Conservation (phyloP, 1,140 invertebrate species). For the Euwallacea fornicatus region DNA sequence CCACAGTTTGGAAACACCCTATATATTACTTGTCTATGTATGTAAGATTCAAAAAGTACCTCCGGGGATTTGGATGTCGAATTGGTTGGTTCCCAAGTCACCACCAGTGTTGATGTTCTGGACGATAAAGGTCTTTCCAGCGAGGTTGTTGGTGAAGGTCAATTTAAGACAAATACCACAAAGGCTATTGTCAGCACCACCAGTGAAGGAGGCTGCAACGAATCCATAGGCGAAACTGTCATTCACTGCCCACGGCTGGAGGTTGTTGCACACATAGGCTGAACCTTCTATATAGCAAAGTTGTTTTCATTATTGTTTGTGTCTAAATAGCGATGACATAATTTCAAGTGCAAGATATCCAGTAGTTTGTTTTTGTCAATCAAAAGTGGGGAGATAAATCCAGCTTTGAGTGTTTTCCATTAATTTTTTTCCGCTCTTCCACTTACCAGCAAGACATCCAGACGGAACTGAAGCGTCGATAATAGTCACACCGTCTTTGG, state of each 20-base stretch:
- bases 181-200: constrained; percentile 24
- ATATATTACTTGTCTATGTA: not conserved
- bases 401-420: not conserved
- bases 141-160: constrained; percentile 15
- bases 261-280: constrained; percentile 33
- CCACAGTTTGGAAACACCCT: too few relatives aligned
- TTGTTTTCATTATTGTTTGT: too few relatives aligned
- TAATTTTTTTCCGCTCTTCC: not conserved
- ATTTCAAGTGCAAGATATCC: not conserved
- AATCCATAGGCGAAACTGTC: constrained; percentile 33
- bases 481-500: constrained; percentile 27
- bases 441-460: constrained; percentile 27
- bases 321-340: not conserved
- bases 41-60: constrained; percentile 2
- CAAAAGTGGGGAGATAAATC: not conserved
- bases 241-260: constrained; percentile 29
- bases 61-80: constrained; percentile 39
- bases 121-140: constrained; percentile 33
- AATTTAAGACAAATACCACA: constrained; percentile 36
- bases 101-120: constrained; percentile 35
- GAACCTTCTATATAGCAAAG: constrained; percentile 13
- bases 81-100: constrained; percentile 31
- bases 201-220: constrained; percentile 37
- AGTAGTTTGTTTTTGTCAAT: not conserved
- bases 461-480: constrained; percentile 22